Base-by-base conservation (phyloP, 2,888 invertebrate genomes). In the Liodrosophila aerea region DNA sequence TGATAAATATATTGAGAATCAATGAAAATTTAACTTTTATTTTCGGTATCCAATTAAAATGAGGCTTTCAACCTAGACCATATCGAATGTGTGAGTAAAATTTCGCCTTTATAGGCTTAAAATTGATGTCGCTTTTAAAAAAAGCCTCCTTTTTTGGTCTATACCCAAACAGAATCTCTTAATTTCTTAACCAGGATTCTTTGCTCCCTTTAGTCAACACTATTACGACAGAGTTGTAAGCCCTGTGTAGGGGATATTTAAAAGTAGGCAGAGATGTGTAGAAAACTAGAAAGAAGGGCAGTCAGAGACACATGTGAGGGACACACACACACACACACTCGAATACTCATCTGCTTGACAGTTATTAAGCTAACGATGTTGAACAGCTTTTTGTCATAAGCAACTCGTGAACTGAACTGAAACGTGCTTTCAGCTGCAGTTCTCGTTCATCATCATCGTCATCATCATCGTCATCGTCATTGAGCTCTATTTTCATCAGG, bases 321-420 rank as follows among this genome's bases (percentile, higher is more conserved):
- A 34, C 13, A 31, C 13, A 31, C 45, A 30, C 12, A 36, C 33
- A 29, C 31, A 39, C 29, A 31, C 34, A 49, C 13, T 27, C 37
- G 39, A 37, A 46, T 51, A 64, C 62, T 62, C 69, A 73, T 69
- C 72, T 68, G 51, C 78, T 73, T 84, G 78, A 68, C 78, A 74
- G 78, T 78, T 84, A 81, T 78, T 84, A 78, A 77, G 78, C 78
- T 84, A 84, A 84, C 78, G 85, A 84, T 51, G 75, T 71, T 76
- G 74, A 81, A 81, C 73, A 64, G 74, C 74, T 84, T 84, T 73
- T 67, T 80, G 64, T 81, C 64, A 50, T 51, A 53, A 66, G 61
- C 74, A 73, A 22, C 22, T 40, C 41, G 52, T 54, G 54, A 51
- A 31, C 13, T 22, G 40, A 39, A 7, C n/a, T 43, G 13, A 33